Evolutionary conservation across 2,113 vertebrate species (phyloP), one percentile per base, ranked within the genome.

Genomic region (Chaenogobius annularis): DNA sequence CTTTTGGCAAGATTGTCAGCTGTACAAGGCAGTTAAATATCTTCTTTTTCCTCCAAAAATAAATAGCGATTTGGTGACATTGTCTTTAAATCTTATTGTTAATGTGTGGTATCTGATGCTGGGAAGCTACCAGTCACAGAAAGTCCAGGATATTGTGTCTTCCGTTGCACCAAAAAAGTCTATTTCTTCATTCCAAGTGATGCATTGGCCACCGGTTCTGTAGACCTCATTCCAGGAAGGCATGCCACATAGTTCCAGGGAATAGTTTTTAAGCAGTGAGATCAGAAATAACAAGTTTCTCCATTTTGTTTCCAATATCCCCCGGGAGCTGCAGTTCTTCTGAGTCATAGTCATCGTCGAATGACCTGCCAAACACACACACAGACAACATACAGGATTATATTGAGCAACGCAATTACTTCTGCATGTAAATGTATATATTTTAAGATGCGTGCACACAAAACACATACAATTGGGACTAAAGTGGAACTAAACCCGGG

Each of bases 271-370:
- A 93, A 10, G 94, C 94, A 26, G 95, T 92, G 86, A 98, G 91
- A 85, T 95, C 93, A 4, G 96, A 96, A 83, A 96, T 93, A 85
- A 96, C 94, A 90, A 94, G 90, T 90, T 96, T 97, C 82, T 94
- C 96, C 90, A 94, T 93, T 88, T 97, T 96, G 92, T 94, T 96
- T 90, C 93, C 95, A 82, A 95, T 94, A 83, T 98, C 97, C 87
- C 94, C 91, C 12, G 95, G 81, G 79, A 94, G 82, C 69, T 93
- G 92, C 75, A 96, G 91, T 83, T 99, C 97, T 40, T 98, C 98
- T 15, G 95, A 93, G 77, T 98, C 96, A 75, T 96, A 98, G 87
- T 96, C 96, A 17, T 98, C 98, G 70, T 99, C 98, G 88, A 98
- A 98, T 10, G 96, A 96, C 89, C 98, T 99, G 92, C 87, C 83